Base-by-base conservation (phyloP, 2,888 invertebrate species). In the Tetragnatha montana region DNA sequence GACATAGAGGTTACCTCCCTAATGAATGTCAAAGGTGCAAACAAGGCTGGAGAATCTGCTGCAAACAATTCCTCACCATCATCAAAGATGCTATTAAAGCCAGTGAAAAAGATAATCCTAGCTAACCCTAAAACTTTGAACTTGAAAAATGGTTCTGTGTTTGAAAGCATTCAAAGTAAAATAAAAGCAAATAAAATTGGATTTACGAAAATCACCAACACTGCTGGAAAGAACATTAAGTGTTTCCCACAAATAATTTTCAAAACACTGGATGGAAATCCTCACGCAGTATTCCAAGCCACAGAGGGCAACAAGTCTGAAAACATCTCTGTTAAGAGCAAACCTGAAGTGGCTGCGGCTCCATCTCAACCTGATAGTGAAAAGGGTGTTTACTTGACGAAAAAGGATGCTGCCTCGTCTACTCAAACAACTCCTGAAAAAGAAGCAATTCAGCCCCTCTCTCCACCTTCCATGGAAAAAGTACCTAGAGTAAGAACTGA, bases 341-440 rank as follows among this genome's bases (percentile, higher is more conserved):
- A 88, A 60, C 8, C 49, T n/a, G 79, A 88, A 17, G 49, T 17
- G 14, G 12, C 82, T 71, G 8, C 19, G 12, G 81, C 50, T 0
- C n/a, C 83, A 76, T 75, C 74, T 14, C 75, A 84, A 75, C 6
- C 76, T 92, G 93, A n/a, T 91, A 92, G 22, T 92, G 92, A 60
- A 90, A 91, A 80, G 92, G 91, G 19, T 50, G 75, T 88, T 35
- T 81, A 84, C 12, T 82, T 88, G 6, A 49, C 80, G 60, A 75
- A 90, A 69, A 88, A 89, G 51, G 83, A 88, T 12, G 50, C 69
- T 60, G 17, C 47, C 19, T 22, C 22, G 22, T n/a, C 69, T 4
- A n/a, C 19, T 49, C 49, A 47, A 69, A 8, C 79, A 21, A 21
- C 79, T 47, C 4, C n/a, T 2, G 17, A n/a, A 4, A 22, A 60